Percentiles rank a stretch among this genome's conserved stretches.
Evolutionary conservation across 2,888 invertebrate species (phyloP).

Genomic region (Orthosia gracilis): DNA sequence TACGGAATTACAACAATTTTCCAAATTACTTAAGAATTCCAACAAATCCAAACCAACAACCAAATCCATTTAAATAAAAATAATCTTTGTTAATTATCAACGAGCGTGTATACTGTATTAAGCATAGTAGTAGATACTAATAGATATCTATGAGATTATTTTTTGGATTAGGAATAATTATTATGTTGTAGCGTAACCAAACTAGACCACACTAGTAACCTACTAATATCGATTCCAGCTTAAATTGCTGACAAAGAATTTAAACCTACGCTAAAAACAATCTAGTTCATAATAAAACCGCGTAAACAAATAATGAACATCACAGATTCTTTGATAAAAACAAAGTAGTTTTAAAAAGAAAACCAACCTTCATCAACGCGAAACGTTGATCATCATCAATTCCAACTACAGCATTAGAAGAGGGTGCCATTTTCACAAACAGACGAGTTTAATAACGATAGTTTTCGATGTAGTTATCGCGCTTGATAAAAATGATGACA

Average conservation of each 20-base stretch:
- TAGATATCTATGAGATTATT: not conserved
- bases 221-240: slow-evolving; percentile 25
- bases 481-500: not conserved
- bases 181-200: not conserved
- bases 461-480: slow-evolving; percentile 6
- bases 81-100: not conserved
- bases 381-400: slow-evolving; percentile 94
- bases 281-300: not conserved
- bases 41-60: too few relatives aligned
- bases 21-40: too few relatives aligned
- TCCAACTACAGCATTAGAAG: slow-evolving; percentile 86
- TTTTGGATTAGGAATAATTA: not conserved
- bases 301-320: slow-evolving; percentile 41
- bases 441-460: slow-evolving; percentile 19
- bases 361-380: slow-evolving; percentile 94
- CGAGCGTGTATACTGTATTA: not conserved
- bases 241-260: slow-evolving; percentile 37
- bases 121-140: not conserved
- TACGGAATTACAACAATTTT: not conserved
- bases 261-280: not conserved
- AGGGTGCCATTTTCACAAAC: slow-evolving; percentile 83
- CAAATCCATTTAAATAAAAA: too few relatives aligned
- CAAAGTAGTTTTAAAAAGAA: not conserved
- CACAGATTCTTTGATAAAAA: not conserved
- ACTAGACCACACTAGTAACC: slow-evolving; percentile 12